phyloP scores from a whole-genome alignment of 2,888 invertebrate species.

The Drosophila nr. perissopoda region DNA sequence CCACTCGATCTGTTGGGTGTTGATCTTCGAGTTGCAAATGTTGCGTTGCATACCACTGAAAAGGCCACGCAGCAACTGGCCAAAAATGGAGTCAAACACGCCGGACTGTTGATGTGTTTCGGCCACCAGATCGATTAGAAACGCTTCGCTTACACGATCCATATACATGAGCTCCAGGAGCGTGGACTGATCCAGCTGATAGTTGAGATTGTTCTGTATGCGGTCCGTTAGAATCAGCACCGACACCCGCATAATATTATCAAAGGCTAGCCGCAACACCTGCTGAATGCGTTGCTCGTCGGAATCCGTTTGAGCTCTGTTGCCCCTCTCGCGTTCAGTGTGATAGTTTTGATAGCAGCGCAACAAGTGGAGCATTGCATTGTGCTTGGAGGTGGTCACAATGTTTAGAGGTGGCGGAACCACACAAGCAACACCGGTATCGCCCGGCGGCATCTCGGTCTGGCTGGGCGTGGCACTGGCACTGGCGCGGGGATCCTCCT shows the following conservation, averaged over 20 bases:
- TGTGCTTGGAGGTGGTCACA: slow-evolving; percentile 73
- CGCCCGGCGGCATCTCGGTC: slow-evolving; percentile 42
- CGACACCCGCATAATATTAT: slow-evolving; percentile 71
- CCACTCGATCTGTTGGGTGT: slow-evolving; percentile 89
- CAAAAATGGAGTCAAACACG: slow-evolving; percentile 82
- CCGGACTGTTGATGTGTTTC: slow-evolving; percentile 85
- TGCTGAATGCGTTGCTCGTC: slow-evolving; percentile 26
- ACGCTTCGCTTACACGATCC: slow-evolving; percentile 87
- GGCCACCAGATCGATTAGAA: slow-evolving; percentile 87
- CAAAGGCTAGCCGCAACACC: slow-evolving; percentile 52
- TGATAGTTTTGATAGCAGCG: slow-evolving; percentile 81
- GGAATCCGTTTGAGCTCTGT: background rate
- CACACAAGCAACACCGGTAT: slow-evolving; percentile 36
- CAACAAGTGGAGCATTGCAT: slow-evolving; percentile 80
- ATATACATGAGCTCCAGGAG: slow-evolving; percentile 87
- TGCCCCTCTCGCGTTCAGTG: slow-evolving; percentile 21
- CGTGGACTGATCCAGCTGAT: slow-evolving; percentile 85
- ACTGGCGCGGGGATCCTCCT: slow-evolving; percentile 45
- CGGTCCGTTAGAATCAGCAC: slow-evolving; percentile 80
- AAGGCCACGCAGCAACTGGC: slow-evolving; percentile 81
- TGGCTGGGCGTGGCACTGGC: slow-evolving; percentile 44
- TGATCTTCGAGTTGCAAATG: slow-evolving; percentile 82
- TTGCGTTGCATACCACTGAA: slow-evolving; percentile 84
- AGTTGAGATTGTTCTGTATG: slow-evolving; percentile 77
- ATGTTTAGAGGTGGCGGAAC: slow-evolving; percentile 52